phyloP scores from a whole-genome alignment of 1,140 invertebrate genomes.

The Tribolium castaneum region DNA sequence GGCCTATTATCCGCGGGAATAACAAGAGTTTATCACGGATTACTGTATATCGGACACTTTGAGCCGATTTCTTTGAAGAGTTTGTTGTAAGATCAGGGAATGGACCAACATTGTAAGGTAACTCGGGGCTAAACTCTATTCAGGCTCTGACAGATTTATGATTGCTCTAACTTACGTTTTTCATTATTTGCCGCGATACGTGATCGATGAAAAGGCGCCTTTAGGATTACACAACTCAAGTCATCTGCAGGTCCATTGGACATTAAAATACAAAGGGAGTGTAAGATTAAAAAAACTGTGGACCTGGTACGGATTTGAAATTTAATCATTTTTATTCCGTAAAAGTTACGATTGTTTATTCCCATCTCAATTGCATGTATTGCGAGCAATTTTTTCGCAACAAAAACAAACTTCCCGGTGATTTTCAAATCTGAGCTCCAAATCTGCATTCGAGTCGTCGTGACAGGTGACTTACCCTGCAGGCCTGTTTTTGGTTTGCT shows the following conservation, averaged over 20 bases:
- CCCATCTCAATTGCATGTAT: no score
- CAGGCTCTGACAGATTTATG: conserved; percentile 25
- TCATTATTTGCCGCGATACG: conserved; percentile 14
- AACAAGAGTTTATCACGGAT: conserved; percentile 20
- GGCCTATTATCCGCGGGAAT: background rate
- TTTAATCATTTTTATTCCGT: no score
- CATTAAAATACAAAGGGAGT: no score
- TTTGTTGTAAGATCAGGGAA: conserved; percentile 4
- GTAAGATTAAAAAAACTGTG: no score
- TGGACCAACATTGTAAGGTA: conserved; percentile 5
- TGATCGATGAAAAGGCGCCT: conserved; percentile 21
- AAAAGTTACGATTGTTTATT: no score
- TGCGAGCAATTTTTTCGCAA: no score
- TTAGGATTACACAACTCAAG: conserved; percentile 4
- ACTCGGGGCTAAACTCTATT: background rate
- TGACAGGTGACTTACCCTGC: conserved; percentile 18
- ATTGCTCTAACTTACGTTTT: conserved; percentile 22
- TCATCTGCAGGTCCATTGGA: background rate
- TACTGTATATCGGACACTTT: conserved; percentile 9
- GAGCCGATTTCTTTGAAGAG: conserved; percentile 5
- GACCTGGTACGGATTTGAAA: no score
- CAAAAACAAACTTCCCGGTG: background rate
- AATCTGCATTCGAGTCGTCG: background rate
- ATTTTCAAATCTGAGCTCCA: background rate
- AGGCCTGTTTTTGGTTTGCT: background rate